These are phyloP conservation scores for Drosophila busckii DNA, from an alignment of 1,140 invertebrate species.

Conservation along the genomic window DNA sequence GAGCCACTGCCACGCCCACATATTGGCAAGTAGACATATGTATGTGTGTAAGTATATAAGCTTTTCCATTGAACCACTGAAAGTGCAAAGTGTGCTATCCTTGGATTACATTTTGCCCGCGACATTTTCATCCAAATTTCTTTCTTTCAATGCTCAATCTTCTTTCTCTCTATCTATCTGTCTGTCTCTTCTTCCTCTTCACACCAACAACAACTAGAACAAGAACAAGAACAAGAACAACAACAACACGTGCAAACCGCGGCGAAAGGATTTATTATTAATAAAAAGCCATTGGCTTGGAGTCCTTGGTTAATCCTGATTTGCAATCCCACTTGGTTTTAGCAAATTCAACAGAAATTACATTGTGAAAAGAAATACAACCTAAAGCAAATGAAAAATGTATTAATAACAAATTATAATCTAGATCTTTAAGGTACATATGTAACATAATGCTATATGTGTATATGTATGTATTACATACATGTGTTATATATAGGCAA, in stretches of 20 bases:
- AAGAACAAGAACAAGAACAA: too few relatives aligned
- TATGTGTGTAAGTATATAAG: too few relatives aligned
- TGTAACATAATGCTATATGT: conserved; percentile 56
- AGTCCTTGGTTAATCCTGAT: conserved; percentile 29
- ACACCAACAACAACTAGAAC: too few relatives aligned
- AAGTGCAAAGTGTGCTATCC: conserved; percentile 28
- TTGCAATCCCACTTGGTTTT: conserved; percentile 48
- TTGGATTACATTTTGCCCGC: conserved; percentile 29
- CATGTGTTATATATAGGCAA: conserved; percentile 55
- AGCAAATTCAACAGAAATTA: conserved; percentile 26
- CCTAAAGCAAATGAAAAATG: conserved; percentile 23
- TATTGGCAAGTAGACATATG: conserved; percentile 25
- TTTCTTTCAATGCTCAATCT: too few relatives aligned
- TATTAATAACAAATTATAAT: conserved; percentile 42
- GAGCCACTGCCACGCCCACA: conserved; percentile 38
- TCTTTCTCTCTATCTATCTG: conserved; percentile 8
- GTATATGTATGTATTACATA: conserved; percentile 41
- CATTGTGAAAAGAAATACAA: conserved; percentile 38
- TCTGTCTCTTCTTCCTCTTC: too few relatives aligned
- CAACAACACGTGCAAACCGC: conserved; percentile 34
- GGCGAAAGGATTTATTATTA: conserved; percentile 9
- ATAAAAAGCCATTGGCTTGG: conserved; percentile 27
- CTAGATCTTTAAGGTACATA: conserved; percentile 43
- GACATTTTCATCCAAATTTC: too few relatives aligned
- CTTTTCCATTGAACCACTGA: conserved; percentile 11